Evolutionary conservation across 2,888 invertebrate species (phyloP), one percentile per base, ranked within the genome.

Genomic region (Stenolophus ochropezus): DNA sequence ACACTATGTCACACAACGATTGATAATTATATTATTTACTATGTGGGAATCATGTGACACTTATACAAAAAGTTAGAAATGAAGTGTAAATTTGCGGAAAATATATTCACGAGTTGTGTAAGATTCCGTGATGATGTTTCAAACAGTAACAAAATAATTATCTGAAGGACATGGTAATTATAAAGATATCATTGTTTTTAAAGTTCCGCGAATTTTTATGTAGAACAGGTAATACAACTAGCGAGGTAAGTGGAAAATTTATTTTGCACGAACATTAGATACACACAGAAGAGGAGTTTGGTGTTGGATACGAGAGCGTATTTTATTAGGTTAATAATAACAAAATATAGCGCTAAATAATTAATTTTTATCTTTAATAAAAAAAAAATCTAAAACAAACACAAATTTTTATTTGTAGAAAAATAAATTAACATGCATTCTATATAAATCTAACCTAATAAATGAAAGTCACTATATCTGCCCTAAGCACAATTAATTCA

Each of bases 121-220:
- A 61, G n/a, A 25, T 21, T 61, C n/a, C 25, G 25, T 23, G 61
- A 21, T 61, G n/a, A 61, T 25, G 33, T 61, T 61, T 61, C 23
- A 23, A 14, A 25, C 61, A 61, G 18, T 56, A 56, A 61, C 23
- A 25, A 61, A 61, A 61, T 61, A 61, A 61, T 61, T 61, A 61
- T 25, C 61, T 61, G 25, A 61, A 61, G 61, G 61, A 61, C 61
- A 25, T 61, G 11, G 21, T 23, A 61, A 61, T 61, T 61, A 61
- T 14, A 61, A 4, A 25, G 61, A 25, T 61, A 25, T 61, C 25
- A 61, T 61, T 61, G 25, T 61, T 61, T 61, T 61, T 4, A 61
- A 61, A 4, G n/a, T 61, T 61, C 61, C 61, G n/a, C 23, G 61
- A 61, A 23, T 61, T 21, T 25, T 61, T 42, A 42, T 42, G 33